Conservation (phyloP, 2,797 vertebrate genomes). For the Acipenser oxyrinchus region DNA sequence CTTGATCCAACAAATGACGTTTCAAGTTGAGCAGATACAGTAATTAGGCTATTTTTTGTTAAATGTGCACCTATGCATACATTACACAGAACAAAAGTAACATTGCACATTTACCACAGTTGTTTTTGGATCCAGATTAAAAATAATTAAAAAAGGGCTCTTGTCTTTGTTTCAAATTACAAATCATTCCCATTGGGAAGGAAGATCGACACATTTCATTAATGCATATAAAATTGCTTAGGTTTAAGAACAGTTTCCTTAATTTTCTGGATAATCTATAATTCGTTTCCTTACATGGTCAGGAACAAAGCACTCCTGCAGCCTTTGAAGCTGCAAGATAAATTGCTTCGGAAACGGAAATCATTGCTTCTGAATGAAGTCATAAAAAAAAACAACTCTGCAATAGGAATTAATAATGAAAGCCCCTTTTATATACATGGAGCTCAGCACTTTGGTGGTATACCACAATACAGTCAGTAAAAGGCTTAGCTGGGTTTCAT, state of each 20-base stretch:
- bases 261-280: constrained; percentile 35
- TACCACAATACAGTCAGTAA: constrained; percentile 18
- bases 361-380: constrained; percentile 29
- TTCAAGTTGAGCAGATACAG: background rate
- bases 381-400: constrained; percentile 19
- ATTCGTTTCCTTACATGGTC: constrained; percentile 35
- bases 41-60: background rate
- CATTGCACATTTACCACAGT: background rate
- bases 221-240: constrained; percentile 26
- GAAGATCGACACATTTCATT: background rate
- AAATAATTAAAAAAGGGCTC: background rate
- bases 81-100: background rate
- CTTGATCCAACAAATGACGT: background rate
- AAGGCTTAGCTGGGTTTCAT: constrained; percentile 8
- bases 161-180: background rate
- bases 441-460: constrained; percentile 12
- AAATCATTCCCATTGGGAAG: background rate
- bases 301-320: constrained; percentile 23
- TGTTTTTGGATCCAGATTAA: background rate
- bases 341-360: constrained; percentile 33
- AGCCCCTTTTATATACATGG: constrained; percentile 19
- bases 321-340: constrained; percentile 34
- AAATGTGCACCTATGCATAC: background rate
- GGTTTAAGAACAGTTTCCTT: constrained; percentile 27
- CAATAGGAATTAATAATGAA: constrained; percentile 20